Evolutionary conservation across 2,797 vertebrate species (phyloP).

Genomic region (Pampus argenteus): DNA sequence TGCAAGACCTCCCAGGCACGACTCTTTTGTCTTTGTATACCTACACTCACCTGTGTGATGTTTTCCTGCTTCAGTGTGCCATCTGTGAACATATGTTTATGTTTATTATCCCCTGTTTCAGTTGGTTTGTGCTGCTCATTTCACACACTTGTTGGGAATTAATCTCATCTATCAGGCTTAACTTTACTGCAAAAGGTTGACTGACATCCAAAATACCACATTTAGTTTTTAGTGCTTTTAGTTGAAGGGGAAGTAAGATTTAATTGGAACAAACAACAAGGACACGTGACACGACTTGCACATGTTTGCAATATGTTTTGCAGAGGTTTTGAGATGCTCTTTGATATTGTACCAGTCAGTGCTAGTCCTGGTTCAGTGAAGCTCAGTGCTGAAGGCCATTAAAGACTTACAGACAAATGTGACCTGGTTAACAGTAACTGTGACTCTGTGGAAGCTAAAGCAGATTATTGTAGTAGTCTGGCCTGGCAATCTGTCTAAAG

Average conservation of each 20-base stretch:
- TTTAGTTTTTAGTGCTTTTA: constrained; percentile 5
- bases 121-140: neutral
- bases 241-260: neutral
- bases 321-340: constrained; percentile 9
- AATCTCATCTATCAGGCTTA: constrained; percentile 5
- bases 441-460: constrained; percentile 66
- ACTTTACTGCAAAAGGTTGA: constrained; percentile 4
- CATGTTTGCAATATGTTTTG: constrained; percentile 12
- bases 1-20: constrained; percentile 7
- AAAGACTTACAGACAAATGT: constrained; percentile 43
- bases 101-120: constrained; percentile 17
- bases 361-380: constrained; percentile 13
- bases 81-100: constrained; percentile 25
- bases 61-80: constrained; percentile 22
- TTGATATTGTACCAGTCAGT: constrained; percentile 4
- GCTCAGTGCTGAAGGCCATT: neutral
- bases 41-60: constrained; percentile 2
- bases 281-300: too few species aligned
- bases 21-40: constrained; percentile 1
- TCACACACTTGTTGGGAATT: constrained; percentile 2
- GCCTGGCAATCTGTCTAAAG: constrained; percentile 71
- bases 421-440: constrained; percentile 54
- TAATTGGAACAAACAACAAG: neutral
- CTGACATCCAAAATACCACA: neutral
- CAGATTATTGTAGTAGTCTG: constrained; percentile 79